Conservation (phyloP, 2,797 vertebrate species). For the Morus bassanus region DNA sequence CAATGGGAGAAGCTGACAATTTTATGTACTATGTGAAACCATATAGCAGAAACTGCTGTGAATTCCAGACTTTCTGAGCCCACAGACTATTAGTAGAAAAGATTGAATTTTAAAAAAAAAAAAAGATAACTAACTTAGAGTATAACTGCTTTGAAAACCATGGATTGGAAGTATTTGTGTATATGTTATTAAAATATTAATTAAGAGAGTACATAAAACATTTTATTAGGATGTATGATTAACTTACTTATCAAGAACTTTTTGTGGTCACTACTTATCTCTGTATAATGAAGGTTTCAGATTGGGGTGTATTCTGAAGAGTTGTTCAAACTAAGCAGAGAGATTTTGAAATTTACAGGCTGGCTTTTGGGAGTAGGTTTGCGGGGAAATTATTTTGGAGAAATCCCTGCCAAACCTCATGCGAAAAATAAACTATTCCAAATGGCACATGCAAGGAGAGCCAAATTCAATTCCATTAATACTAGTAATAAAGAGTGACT, state of each 20-base stretch:
- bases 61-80: conserved; percentile 68
- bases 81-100: conserved; percentile 43
- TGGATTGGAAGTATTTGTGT: neutral
- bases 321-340: conserved; percentile 39
- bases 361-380: conserved; percentile 4
- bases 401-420: conserved; percentile 53
- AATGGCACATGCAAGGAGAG: conserved; percentile 10
- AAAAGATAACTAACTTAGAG: neutral
- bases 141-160: conserved; percentile 36
- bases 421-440: conserved; percentile 59
- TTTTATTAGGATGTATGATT: neutral
- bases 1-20: conserved; percentile 77
- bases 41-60: conserved; percentile 67
- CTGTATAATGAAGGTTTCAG: neutral
- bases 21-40: conserved; percentile 74
- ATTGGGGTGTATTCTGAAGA: neutral
- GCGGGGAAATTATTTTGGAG: neutral
- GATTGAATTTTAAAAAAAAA: neutral
- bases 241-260: neutral
- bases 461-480: conserved; percentile 54
- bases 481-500: conserved; percentile 45
- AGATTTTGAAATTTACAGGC: conserved; percentile 1
- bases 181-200: neutral
- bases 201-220: neutral
- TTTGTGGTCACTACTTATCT: neutral